Base-by-base conservation (phyloP, 2,797 vertebrate species). In the Karalla daura region DNA sequence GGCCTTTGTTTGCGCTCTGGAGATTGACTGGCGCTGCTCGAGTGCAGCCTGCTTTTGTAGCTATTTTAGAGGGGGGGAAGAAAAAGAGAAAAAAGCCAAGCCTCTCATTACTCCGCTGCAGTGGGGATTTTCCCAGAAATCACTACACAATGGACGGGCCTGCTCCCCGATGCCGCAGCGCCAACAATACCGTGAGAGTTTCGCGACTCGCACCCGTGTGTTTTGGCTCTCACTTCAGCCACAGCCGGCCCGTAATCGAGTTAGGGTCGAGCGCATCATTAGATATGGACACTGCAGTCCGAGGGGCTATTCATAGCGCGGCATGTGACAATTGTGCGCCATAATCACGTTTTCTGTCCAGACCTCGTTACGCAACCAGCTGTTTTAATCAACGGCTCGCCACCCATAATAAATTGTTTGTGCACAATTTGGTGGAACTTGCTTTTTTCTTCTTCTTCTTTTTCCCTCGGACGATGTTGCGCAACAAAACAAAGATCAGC, bases 61-160 rank as follows among this genome's bases (percentile, higher is more conserved):
- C 71, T 90, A 88, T 87, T 86, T 83, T 70, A 39, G 76, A 86
- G 58, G n/a, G n/a, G n/a, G n/a, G n/a, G n/a, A n/a, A n/a, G n/a
- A n/a, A n/a, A n/a, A n/a, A n/a, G n/a, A n/a, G n/a, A n/a, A 32
- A 72, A 62, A 71, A 73, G 64, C 59, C 77, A 78, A 82, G 49
- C 68, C 83, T 88, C 59, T 91, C 82, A 89, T 91, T 89, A 89
- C 83, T 37, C 70, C 68, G 73, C 24, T 76, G 71, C 70, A 61
- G 39, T 33, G 28, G 79, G 86, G 84, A 72, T 83, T 90, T 90
- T 85, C 85, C 81, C 68, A 88, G 82, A 89, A 86, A 78, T 76
- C 1, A 1, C 68, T 58, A 33, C 66, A 83, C 80, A 81, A 87
- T 82, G 74, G 69, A 77, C 69, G 59, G 21, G 18, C 73, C 51